phyloP scores from a whole-genome alignment of 1,140 invertebrate genomes.

The Microplitis demolitor region DNA sequence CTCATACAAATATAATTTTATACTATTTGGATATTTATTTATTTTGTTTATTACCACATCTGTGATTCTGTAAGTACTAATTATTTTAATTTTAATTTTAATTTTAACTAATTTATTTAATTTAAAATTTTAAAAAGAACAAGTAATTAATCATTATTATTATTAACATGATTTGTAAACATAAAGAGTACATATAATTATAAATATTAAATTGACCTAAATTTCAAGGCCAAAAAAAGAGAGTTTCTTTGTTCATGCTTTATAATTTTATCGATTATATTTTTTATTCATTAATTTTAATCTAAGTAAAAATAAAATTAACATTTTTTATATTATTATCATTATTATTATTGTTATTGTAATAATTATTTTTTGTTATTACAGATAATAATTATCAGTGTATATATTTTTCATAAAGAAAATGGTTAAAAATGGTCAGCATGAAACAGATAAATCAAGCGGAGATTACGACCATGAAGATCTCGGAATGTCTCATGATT shows the following conservation, averaged over 20 bases:
- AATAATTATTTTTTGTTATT: neutral
- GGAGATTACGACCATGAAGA: slow-evolving; percentile 3
- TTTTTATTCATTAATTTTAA: neutral
- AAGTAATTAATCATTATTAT: no score
- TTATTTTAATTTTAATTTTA: neutral
- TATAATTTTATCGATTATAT: neutral
- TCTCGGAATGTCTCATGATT: slow-evolving; percentile 53
- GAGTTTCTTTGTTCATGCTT: slow-evolving; percentile 19
- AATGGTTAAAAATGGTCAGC: slow-evolving; percentile 6
- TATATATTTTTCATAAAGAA: neutral
- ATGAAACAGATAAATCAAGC: neutral
- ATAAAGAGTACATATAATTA: neutral
- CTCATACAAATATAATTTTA: no score
- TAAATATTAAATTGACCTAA: slow-evolving; percentile 16
- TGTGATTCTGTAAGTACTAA: no score
- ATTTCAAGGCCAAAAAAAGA: slow-evolving; percentile 18
- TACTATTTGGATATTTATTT: neutral
- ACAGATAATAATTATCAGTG: neutral
- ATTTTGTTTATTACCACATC: neutral
- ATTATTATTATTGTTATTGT: neutral
- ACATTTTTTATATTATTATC: neutral
- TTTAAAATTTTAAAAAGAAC: no score
- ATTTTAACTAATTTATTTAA: no score
- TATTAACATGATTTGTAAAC: no score
- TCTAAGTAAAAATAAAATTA: neutral